Evolutionary conservation across 92 coral and sea anemone genomes (phyloP).

Genomic region (Palythoa caribaeorum): DNA sequence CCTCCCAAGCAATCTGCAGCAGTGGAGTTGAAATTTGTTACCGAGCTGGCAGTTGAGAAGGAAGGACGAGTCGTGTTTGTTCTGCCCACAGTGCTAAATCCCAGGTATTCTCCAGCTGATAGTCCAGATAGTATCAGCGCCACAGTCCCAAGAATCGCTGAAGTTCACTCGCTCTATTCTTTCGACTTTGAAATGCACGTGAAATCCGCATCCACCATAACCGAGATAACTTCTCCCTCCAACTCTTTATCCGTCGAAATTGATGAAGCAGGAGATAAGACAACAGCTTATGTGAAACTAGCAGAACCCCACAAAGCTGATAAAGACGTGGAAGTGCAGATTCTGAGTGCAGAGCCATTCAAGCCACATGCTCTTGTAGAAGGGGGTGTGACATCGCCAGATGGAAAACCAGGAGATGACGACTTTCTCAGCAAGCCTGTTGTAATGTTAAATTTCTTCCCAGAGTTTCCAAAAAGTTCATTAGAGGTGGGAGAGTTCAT

Average conservation of each 20-base stretch:
- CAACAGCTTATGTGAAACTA: slow-evolving; percentile 58
- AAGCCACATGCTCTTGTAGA: slow-evolving; percentile 64
- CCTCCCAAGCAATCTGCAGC: slow-evolving; percentile 72
- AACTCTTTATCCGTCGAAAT: slow-evolving; percentile 63
- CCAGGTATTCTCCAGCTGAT: slow-evolving; percentile 77
- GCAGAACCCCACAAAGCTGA: slow-evolving; percentile 61
- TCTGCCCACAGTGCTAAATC: slow-evolving; percentile 82
- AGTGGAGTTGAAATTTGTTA: slow-evolving; percentile 71
- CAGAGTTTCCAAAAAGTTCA: slow-evolving; percentile 72
- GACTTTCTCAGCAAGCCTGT: slow-evolving; percentile 67
- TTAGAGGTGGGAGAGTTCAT: slow-evolving; percentile 81
- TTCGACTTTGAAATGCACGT: slow-evolving; percentile 78
- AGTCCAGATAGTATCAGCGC: slow-evolving; percentile 47
- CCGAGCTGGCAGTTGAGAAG: slow-evolving; percentile 72
- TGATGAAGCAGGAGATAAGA: slow-evolving; percentile 59
- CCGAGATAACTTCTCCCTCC: slow-evolving; percentile 72
- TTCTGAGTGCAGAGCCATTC: slow-evolving; percentile 59
- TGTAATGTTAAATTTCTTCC: slow-evolving; percentile 82
- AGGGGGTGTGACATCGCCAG: slow-evolving; percentile 50
- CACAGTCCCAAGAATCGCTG: slow-evolving; percentile 22
- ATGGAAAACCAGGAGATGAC: slow-evolving; percentile 43
- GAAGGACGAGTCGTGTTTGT: slow-evolving; percentile 77
- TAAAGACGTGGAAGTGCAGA: slow-evolving; percentile 63
- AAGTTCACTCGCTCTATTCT: slow-evolving; percentile 53
- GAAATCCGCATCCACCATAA: slow-evolving; percentile 71